Conservation (phyloP, 2,113 vertebrate genomes). For the Poeciliopsis retropinna region DNA sequence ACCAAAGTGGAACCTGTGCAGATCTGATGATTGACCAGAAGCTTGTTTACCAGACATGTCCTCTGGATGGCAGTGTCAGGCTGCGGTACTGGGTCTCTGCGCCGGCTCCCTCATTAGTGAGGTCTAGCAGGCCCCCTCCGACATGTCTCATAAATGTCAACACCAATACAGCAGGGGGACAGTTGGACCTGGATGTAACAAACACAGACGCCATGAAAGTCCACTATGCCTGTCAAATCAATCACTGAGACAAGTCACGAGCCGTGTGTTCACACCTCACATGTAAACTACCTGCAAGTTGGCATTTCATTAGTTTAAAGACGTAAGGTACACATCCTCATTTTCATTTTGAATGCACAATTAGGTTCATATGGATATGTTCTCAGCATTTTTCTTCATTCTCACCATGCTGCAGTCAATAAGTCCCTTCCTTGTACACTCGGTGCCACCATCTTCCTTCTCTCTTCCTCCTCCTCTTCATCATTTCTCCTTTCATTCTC, state of each 20-base stretch:
- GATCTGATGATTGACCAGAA: conserved; percentile 28
- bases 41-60: conserved; percentile 47
- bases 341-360: conserved; percentile 49
- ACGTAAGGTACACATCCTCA: conserved; percentile 53
- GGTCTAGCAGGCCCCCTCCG: conserved; percentile 89
- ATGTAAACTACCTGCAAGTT: conserved; percentile 74
- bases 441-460: conserved; percentile 17
- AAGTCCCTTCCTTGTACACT: conserved; percentile 25
- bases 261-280: conserved; percentile 89
- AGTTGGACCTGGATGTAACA: conserved; percentile 93
- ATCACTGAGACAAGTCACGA: conserved; percentile 85
- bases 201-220: conserved; percentile 94
- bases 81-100: conserved; percentile 71
- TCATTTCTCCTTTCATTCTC: conserved; percentile 83
- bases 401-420: conserved; percentile 60
- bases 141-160: conserved; percentile 98
- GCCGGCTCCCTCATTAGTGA: conserved; percentile 87
- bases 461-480: conserved; percentile 34
- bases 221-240: conserved; percentile 94
- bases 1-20: conserved; percentile 37
- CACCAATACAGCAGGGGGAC: conserved; percentile 94
- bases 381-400: conserved; percentile 32
- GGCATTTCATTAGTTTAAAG: conserved; percentile 53
- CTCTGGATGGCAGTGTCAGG: conserved; percentile 95
- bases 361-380: neutral